phyloP scores from a whole-genome alignment of 64 coral and sea anemone species.

The Stylophora pistillata region DNA sequence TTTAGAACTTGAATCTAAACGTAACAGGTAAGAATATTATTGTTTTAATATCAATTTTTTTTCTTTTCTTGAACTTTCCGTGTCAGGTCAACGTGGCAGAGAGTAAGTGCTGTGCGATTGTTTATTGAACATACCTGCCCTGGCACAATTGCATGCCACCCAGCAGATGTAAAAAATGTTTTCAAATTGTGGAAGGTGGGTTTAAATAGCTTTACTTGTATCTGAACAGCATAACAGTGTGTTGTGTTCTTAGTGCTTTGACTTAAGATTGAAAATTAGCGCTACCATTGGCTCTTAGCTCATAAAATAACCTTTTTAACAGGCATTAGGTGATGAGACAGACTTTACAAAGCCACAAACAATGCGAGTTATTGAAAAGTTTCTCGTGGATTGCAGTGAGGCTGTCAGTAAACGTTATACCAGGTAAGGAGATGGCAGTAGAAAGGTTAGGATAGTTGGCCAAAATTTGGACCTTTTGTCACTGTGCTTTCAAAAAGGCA shows the following conservation, averaged over 20 bases:
- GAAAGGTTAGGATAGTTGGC: background rate
- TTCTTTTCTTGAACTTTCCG: background rate
- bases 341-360: conserved; percentile 45
- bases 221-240: background rate
- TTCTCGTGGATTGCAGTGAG: conserved; percentile 61
- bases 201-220: background rate
- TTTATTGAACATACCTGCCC: conserved; percentile 43
- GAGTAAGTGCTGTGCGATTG: conserved; percentile 25
- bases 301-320: background rate
- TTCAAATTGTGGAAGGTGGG: conserved; percentile 45
- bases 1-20: too few relatives aligned
- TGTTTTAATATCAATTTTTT: background rate
- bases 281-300: too few relatives aligned
- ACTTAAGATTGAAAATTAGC: too few relatives aligned
- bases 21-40: too few relatives aligned
- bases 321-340: conserved; percentile 63
- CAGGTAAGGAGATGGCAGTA: background rate
- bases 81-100: conserved; percentile 33
- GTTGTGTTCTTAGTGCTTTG: too few relatives aligned
- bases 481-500: background rate
- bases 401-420: conserved; percentile 16
- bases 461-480: too few relatives aligned
- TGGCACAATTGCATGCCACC: conserved; percentile 11
- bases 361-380: conserved; percentile 58
- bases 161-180: conserved; percentile 10